Evolutionary conservation across 2,888 invertebrate genomes (phyloP), one percentile per base, ranked within the genome.

Genomic region (Stenchaetothrips biformis): DNA sequence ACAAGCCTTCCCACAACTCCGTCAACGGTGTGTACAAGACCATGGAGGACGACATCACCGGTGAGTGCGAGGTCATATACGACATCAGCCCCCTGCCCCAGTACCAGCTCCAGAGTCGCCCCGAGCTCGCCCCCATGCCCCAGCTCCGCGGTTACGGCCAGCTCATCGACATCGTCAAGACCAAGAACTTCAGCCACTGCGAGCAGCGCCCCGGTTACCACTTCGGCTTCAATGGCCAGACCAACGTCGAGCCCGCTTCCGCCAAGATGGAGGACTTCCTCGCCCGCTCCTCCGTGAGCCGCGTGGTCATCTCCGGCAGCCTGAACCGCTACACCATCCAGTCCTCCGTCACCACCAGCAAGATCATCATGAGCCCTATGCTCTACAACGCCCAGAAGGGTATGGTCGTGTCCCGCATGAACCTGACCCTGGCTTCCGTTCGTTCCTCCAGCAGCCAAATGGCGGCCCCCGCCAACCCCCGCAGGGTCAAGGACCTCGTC

Each of bases 31-130:
- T 90, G 79, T 93, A 89, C 87, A 91, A 89, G 83, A 90, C 90
- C 82, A 91, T 93, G 91, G 93, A 94, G 87, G 89, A 91, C 83
- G 90, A 92, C 62, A 90, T 93, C 37, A 90, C 91, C 78, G 94
- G 94, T 78, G 90, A 90, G 85, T 92, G 92, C 83, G 92, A 92
- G 82, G 91, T 92, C n/a, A 84, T 90, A 18, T 94, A 94, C 86
- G 89, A 92, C 78, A 89, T 93, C 77, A 89, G 89, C 16, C 90
- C 90, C 11, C 86, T 92, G 79, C 88, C 90, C 7, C 87, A 90
- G 47, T 89, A 90, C 84, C 87, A 90, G 85, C 86, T 90, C 78
- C 88, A 90, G 79, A 87, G 87, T 80, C 85, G 89, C n/a, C 90
- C 91, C 0, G 86, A 89, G 82, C 88, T 91, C 83, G 88, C 88